phyloP scores from a whole-genome alignment of 2,888 invertebrate species.

The Drosophila yooni region DNA sequence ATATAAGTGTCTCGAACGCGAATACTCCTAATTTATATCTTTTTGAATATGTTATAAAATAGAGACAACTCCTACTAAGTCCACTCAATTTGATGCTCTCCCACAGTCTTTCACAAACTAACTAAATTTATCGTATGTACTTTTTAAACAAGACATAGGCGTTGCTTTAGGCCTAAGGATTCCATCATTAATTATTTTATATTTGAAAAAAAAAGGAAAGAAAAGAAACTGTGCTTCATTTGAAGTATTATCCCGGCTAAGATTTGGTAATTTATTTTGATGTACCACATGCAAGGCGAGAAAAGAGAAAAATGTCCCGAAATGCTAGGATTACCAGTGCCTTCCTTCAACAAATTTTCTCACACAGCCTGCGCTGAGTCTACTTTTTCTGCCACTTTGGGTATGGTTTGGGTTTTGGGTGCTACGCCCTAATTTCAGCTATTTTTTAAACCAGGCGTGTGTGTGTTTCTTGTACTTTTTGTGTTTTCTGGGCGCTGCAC shows the following conservation, averaged over 20 bases:
- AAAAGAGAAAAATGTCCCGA: slow-evolving; percentile 20
- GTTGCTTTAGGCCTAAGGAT: slow-evolving; percentile 40
- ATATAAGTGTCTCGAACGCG: background rate
- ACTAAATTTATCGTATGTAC: slow-evolving; percentile 22
- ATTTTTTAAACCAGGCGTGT: slow-evolving; percentile 45
- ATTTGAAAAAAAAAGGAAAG: background rate
- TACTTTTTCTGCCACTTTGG: background rate
- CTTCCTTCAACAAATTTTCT: slow-evolving; percentile 60
- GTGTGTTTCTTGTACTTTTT: background rate
- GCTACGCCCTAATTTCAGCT: slow-evolving; percentile 63
- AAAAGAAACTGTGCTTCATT: slow-evolving; percentile 20
- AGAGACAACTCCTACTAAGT: background rate
- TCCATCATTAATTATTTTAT: slow-evolving; percentile 55
- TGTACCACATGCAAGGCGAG: slow-evolving; percentile 72
- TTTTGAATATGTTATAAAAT: background rate
- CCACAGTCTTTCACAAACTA: slow-evolving; percentile 16
- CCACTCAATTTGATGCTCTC: background rate
- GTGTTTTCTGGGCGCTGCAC: slow-evolving; percentile 9
- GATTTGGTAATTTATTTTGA: slow-evolving; percentile 71
- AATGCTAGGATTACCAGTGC: slow-evolving; percentile 57
- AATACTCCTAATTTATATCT: background rate
- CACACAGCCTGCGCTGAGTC: slow-evolving; percentile 58
- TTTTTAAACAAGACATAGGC: slow-evolving; percentile 34
- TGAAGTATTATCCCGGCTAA: slow-evolving; percentile 56
- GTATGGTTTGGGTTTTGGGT: slow-evolving; percentile 25